These are phyloP conservation scores for Labeo rohita DNA, from an alignment of 2,113 vertebrate species.

Conservation along the genomic window DNA sequence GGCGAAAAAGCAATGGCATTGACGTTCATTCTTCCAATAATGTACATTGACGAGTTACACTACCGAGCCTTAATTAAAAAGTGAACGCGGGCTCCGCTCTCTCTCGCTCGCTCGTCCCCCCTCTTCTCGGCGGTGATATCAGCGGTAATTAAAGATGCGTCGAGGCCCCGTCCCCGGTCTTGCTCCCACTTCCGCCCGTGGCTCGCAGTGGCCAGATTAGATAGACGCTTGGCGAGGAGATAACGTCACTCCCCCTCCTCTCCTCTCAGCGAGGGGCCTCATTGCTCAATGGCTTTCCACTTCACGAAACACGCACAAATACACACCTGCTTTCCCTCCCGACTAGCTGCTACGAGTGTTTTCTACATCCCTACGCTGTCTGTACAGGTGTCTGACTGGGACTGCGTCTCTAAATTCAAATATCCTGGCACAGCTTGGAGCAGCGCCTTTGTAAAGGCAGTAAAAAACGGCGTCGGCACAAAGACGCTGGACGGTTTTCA, in stretches of 20 bases:
- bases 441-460: conserved; percentile 1
- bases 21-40: conserved; percentile 99
- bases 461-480: background rate
- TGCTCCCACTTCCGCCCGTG: conserved; percentile 70
- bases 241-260: conserved; percentile 68
- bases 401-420: conserved; percentile 6
- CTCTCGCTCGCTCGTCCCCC: conserved; percentile 31
- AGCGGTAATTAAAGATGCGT: conserved; percentile 82
- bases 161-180: conserved; percentile 62
- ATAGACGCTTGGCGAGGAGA: conserved; percentile 72
- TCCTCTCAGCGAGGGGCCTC: conserved; percentile 41
- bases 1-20: conserved; percentile 97
- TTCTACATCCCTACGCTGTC: background rate
- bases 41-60: conserved; percentile 99
- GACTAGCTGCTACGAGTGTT: background rate
- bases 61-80: conserved; percentile 99
- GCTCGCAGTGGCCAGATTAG: conserved; percentile 75
- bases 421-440: conserved; percentile 16
- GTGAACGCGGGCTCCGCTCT: conserved; percentile 75
- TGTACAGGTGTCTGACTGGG: conserved; percentile 27
- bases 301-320: conserved; percentile 35
- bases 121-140: conserved; percentile 72
- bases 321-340: conserved; percentile 44
- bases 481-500: background rate
- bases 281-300: conserved; percentile 34